Base-by-base conservation (phyloP, 2,113 vertebrate genomes). In the Tiliqua scincoides region DNA sequence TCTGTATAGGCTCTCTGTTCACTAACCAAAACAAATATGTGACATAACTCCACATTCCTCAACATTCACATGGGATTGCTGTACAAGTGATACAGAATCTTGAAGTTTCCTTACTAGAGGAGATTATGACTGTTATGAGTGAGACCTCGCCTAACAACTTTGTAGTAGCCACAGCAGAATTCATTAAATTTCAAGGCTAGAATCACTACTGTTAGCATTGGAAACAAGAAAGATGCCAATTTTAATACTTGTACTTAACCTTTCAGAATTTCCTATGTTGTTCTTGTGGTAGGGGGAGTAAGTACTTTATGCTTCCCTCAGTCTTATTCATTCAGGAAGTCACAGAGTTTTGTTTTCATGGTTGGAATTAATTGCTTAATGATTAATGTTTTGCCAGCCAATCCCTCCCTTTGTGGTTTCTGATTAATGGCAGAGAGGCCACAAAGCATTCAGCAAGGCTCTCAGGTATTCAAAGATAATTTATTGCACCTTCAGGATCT, bases 401-500 rank as follows among this genome's bases (percentile, higher is more conserved):
- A 92, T 93, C 88, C 85, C 79, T 68, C 48, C 71, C 79, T 81
- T 70, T 88, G 89, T 88, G 87, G 94, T 89, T 95, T 94, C 91
- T 94, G 94, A 93, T 95, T 92, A 94, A 93, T 90, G 86, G 90
- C 72, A 70, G 8, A 75, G 88, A 91, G 94, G 91, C 90, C 86
- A 89, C 20, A 62, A 59, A 86, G 40, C 6, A 0, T 54, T 65
- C 74, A 65, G 48, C 89, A 94, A 89, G 86, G 89, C 90, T 85
- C 83, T 52, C 86, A 80, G 85, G 88, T 87, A 88, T 86, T 91
- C 90, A 83, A 82, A 78, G 88, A 90, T 88, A 93, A 91, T 92
- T 91, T 92, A 92, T 93, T 88, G 76, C 61, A 86, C 79, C 92
- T 91, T 75, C 85, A 80, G 93, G 93, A 89, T 91, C 91, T 79